Percentiles rank a stretch among this genome's conserved stretches.
phyloP scores from a whole-genome alignment of 2,797 vertebrate species.

The Harpagifer antarcticus region DNA sequence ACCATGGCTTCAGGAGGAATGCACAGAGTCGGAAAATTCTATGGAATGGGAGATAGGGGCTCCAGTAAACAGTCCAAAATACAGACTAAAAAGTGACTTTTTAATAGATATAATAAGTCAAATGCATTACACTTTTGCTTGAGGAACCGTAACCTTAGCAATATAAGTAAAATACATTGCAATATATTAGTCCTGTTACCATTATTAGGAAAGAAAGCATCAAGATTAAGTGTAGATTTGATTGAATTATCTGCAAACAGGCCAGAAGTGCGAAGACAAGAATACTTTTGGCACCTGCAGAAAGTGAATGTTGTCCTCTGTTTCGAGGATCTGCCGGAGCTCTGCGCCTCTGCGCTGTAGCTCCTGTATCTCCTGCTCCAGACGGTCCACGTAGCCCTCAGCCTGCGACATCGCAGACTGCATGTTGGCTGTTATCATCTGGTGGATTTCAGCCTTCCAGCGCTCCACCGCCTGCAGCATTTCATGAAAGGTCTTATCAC shows the following conservation, averaged over 20 bases:
- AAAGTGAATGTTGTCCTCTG: conserved; percentile 86
- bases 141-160: not conserved
- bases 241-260: not conserved
- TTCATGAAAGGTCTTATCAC: conserved; percentile 86
- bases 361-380: conserved; percentile 88
- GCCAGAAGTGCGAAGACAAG: not conserved
- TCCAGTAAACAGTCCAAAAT: not conserved
- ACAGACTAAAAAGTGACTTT: not conserved
- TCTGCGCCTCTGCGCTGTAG: conserved; percentile 82
- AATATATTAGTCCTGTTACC: not conserved
- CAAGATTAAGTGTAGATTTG: not conserved
- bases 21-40: conserved; percentile 85
- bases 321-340: conserved; percentile 82
- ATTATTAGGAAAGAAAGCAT: not conserved
- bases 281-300: conserved; percentile 74
- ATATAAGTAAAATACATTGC: not conserved
- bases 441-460: conserved; percentile 85
- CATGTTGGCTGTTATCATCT: conserved; percentile 86
- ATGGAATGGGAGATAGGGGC: not conserved
- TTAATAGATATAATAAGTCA: not conserved
- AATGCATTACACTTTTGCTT: not conserved
- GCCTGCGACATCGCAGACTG: conserved; percentile 85
- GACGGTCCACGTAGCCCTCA: conserved; percentile 85
- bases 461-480: conserved; percentile 86
- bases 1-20: conserved; percentile 85